Conservation (phyloP, 1,140 invertebrate genomes). For the Schlechtendalia chinensis region DNA sequence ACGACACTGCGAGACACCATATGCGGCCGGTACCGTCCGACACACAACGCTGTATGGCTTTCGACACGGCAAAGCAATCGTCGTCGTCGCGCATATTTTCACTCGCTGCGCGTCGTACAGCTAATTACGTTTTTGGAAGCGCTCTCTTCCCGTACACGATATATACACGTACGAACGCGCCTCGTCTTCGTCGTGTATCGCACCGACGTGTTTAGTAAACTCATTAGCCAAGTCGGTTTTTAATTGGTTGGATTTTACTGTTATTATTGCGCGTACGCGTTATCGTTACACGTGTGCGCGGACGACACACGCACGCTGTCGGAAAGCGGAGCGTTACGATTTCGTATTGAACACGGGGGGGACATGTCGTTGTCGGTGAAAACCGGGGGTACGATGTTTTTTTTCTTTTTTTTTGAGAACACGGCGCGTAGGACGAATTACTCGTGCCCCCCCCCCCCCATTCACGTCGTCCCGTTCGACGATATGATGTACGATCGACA, state of each 20-base stretch:
- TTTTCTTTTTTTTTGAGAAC: not conserved
- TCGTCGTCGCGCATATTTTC: not conserved
- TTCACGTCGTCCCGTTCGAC: not conserved
- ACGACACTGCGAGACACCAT: too few relatives aligned
- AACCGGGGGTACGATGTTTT: too few relatives aligned
- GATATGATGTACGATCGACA: constrained; percentile 27
- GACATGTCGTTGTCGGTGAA: too few relatives aligned
- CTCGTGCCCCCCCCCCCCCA: too few relatives aligned
- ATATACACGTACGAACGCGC: too few relatives aligned
- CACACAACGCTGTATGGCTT: too few relatives aligned
- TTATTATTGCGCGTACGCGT: not conserved
- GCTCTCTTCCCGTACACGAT: not conserved
- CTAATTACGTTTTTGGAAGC: not conserved
- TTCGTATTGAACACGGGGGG: constrained; percentile 29
- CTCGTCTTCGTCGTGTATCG: too few relatives aligned
- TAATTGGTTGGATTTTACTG: constrained; percentile 27
- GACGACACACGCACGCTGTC: not conserved
- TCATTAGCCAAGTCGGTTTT: constrained; percentile 24
- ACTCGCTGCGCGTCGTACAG: not conserved
- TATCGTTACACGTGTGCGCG: not conserved
- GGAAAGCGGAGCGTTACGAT: not conserved
- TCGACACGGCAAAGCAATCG: too few relatives aligned
- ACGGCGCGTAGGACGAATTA: constrained; percentile 17
- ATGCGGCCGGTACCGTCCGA: too few relatives aligned
- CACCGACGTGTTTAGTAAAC: constrained; percentile 19